Evolutionary conservation across 2,888 invertebrate species (phyloP).

Genomic region (Girardia tigrina): DNA sequence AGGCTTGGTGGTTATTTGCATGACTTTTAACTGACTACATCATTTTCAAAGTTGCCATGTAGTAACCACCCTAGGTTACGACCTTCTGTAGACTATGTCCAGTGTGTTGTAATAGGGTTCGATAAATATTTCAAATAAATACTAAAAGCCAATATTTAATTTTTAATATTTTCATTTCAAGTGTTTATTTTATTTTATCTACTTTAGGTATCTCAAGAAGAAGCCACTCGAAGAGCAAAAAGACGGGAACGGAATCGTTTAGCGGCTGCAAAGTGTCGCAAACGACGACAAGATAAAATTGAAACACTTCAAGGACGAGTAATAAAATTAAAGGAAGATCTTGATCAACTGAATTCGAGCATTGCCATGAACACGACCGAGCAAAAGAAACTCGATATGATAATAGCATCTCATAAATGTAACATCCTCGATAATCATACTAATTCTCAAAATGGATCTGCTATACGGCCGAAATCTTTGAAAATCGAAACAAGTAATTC

Average conservation of each 20-base stretch:
- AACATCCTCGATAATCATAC: not conserved
- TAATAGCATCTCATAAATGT: not conserved
- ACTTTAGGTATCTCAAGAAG: not conserved
- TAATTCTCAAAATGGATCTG: not conserved
- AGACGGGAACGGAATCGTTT: conserved; percentile 13
- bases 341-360: not conserved
- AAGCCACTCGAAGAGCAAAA: not conserved
- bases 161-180: no score
- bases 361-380: not conserved
- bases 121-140: no score
- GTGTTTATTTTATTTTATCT: not conserved
- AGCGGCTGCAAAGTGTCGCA: conserved; percentile 4
- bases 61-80: no score
- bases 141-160: no score
- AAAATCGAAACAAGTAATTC: not conserved
- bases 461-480: not conserved
- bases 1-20: no score
- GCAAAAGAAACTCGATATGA: not conserved
- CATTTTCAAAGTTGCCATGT: no score
- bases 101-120: no score
- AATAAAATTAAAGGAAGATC: not conserved
- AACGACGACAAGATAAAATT: conserved; percentile 2
- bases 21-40: no score
- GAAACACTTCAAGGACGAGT: conserved; percentile 12
- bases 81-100: no score